These are phyloP conservation scores for Leptopilina syphax DNA, from an alignment of 2,888 invertebrate genomes.

Conservation along the genomic window DNA sequence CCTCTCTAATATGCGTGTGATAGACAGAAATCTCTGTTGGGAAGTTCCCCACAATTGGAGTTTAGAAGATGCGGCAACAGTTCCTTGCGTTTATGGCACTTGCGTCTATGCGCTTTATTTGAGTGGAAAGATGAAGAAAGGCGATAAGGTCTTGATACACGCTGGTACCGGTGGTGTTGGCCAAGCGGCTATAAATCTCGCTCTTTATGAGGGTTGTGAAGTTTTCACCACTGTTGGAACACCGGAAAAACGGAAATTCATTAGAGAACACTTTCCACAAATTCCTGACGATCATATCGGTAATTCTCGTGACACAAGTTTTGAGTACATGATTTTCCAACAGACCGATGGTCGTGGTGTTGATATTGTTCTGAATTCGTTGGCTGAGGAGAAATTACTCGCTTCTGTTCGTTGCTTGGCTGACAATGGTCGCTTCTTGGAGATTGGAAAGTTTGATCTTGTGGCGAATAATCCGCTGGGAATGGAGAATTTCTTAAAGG, in stretches of 20 bases:
- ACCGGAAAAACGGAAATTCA: slow-evolving; percentile 79
- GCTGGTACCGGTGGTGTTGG: slow-evolving; percentile 81
- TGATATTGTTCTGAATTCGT: slow-evolving; percentile 93
- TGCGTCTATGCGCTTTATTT: slow-evolving; percentile 81
- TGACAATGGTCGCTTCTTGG: slow-evolving; percentile 84
- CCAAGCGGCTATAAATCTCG: slow-evolving; percentile 83
- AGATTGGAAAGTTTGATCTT: slow-evolving; percentile 92
- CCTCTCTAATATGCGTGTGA: slow-evolving; percentile 78
- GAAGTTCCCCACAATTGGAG: slow-evolving; percentile 80
- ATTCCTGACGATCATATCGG: slow-evolving; percentile 85
- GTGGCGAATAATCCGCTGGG: slow-evolving; percentile 82
- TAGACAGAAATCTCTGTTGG: slow-evolving; percentile 78
- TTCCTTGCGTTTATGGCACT: slow-evolving; percentile 82
- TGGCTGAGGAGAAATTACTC: slow-evolving; percentile 93
- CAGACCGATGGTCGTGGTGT: slow-evolving; percentile 93
- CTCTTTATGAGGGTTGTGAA: slow-evolving; percentile 80
- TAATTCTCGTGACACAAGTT: slow-evolving; percentile 90
- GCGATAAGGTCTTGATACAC: slow-evolving; percentile 77
- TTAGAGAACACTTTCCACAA: slow-evolving; percentile 79
- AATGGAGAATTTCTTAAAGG: slow-evolving; percentile 84
- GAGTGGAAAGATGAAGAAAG: slow-evolving; percentile 78
- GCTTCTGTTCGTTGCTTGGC: slow-evolving; percentile 83
- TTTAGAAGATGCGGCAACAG: slow-evolving; percentile 82
- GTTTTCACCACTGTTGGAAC: slow-evolving; percentile 82
- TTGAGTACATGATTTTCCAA: slow-evolving; percentile 89